These are phyloP conservation scores for Morus bassanus DNA, from an alignment of 2,797 vertebrate species.

Conservation along the genomic window DNA sequence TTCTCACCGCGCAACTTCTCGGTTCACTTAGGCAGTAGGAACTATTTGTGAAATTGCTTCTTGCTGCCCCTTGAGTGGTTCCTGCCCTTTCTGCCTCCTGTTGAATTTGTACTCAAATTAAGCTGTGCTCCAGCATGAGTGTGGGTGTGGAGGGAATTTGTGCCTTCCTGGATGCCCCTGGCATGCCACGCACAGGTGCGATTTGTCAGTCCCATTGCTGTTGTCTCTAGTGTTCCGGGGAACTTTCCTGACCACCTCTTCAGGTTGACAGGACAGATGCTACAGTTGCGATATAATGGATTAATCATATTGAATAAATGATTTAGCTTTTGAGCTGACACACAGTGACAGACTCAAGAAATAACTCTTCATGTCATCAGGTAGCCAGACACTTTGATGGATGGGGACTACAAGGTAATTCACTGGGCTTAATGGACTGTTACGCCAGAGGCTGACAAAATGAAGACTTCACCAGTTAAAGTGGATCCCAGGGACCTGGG, in stretches of 20 bases:
- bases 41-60: background rate
- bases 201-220: background rate
- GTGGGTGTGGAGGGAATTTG: background rate
- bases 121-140: background rate
- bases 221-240: background rate
- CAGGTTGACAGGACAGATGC: background rate
- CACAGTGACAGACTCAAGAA: background rate
- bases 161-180: background rate
- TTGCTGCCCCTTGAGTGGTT: background rate
- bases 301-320: slow-evolving; percentile 34
- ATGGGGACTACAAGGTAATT: background rate
- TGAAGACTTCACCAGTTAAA: background rate
- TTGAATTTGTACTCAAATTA: background rate
- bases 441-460: background rate
- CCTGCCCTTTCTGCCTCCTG: background rate
- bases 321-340: background rate
- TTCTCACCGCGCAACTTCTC: background rate
- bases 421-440: slow-evolving; percentile 16
- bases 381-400: slow-evolving; percentile 16
- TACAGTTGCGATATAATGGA: background rate
- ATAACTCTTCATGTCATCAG: slow-evolving; percentile 42
- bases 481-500: background rate
- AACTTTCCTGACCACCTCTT: background rate
- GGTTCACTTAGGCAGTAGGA: background rate
- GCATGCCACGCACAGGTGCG: accelerated